Conservation (phyloP, 2,797 vertebrate species). For the Tragelaphus oryx region DNA sequence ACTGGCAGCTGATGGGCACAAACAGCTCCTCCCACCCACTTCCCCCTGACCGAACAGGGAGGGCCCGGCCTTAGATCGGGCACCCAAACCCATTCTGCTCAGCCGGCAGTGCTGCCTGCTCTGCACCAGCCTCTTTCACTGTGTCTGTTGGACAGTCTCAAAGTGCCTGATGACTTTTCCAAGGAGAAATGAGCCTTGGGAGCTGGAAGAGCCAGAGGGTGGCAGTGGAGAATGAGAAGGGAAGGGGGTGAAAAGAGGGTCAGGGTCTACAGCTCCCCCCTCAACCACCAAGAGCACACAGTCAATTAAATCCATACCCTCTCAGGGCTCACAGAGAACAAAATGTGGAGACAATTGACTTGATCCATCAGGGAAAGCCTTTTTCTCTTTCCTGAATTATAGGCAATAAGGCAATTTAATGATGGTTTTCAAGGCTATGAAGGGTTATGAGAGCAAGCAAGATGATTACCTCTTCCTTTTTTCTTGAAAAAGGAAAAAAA, state of each 20-base stretch:
- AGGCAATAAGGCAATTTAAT: conserved; percentile 38
- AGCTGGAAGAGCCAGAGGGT: neutral
- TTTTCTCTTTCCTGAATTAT: conserved; percentile 4
- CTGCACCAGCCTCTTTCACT: neutral
- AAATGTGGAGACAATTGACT: neutral
- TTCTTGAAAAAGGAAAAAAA: neutral
- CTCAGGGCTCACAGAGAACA: neutral
- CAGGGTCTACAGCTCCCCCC: neutral
- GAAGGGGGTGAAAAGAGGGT: neutral
- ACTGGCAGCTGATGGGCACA: neutral
- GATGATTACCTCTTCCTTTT: conserved; percentile 19
- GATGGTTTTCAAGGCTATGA: neutral
- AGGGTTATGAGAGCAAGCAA: neutral
- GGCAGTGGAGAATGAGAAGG: rapidly evolving
- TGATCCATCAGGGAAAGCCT: neutral
- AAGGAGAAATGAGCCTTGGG: neutral
- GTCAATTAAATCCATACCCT: neutral
- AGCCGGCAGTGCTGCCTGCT: neutral
- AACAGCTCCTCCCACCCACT: neutral
- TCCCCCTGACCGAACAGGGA: neutral
- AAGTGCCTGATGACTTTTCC: neutral
- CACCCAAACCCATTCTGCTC: too few relatives aligned
- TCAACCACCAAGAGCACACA: neutral
- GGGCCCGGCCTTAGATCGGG: neutral
- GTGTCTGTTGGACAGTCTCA: neutral